Base-by-base conservation (phyloP, 2,113 vertebrate genomes). In the Peromyscus maniculatus region DNA sequence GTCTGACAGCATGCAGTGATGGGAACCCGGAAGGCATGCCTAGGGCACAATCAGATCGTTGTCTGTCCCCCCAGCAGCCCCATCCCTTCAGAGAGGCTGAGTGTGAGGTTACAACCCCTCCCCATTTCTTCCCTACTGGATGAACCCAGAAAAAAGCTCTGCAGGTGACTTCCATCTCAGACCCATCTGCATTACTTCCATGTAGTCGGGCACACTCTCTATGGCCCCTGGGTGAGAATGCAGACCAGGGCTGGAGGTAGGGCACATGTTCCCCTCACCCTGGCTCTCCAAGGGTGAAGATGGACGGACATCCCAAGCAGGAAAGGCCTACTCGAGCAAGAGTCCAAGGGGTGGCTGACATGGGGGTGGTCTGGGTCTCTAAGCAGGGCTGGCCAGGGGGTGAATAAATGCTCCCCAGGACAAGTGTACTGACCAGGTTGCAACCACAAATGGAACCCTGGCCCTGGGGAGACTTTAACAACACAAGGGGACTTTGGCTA, bases 401-500 rank as follows among this genome's bases (percentile, higher is more conserved):
- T 8, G 31, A 89, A 21, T 3, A 9, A 43, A 16, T 15, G 26
- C 77, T 13, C 1, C 28, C 72, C 57, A 21, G 66, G 2, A 55
- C 13, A 36, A 71, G 46, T 2, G 26, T 8, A 13, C 39, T 9
- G 11, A 71, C n/a, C 0, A n/a, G 2, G 4, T 5, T 46, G 11
- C 67, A 59, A 88, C 31, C 31, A 31, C 49, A 43, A 89, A 59
- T 69, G n/a, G 26, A 78, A 72, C 46, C 62, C 57, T 64, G 77
- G 46, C 13, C 33, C 66, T 7, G n/a, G 66, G 62, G 16, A 7
- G 36, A 46, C 1, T 64, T 57, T 39, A 28, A 24, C n/a, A 75
- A 9, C 39, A 62, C n/a, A 64, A 78, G 43, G 31, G 26, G 84
- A 3, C 5, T 0, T 2, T 87, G 57, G 36, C 64, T 80, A 49